Base-by-base conservation (phyloP, 2,888 invertebrate genomes). In the Osmoderma eremita region DNA sequence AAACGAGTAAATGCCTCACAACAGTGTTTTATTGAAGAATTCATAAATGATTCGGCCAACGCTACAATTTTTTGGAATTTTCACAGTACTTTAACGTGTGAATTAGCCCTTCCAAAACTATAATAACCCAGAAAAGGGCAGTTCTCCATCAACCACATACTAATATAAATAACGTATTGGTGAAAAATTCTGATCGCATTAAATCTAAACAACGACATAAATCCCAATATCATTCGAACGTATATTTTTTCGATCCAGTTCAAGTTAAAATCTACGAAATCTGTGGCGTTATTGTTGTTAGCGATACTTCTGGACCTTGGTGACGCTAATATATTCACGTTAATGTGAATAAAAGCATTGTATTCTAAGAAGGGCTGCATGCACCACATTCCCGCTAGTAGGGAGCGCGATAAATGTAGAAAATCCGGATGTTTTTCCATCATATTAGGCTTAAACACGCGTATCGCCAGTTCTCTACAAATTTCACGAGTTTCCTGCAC, bases 41-140 rank as follows among this genome's bases (percentile, higher is more conserved):
- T 8, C 1, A 1, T 30, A 5, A 30, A 30, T 30, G 10, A 30
- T 8, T 8, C 30, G 6, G 5, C 24, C 10, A 30, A 30, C 2
- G 30, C 10, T 30, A 8, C 30, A 30, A 30, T n/a, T n/a, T n/a
- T n/a, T n/a, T n/a, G n/a, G 30, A 30, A 30, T 5, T 6, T 6
- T 30, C 30, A 30, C 6, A 30, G 30, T 18, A 45, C 22, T 45
- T 45, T 51, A 12, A 49, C 15, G 15, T 69, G 56, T 6, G 62
- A 56, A 53, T 63, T 58, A n/a, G 42, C 48, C 12, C 54, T 54
- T 3, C 92, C 92, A 76, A 86, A 91, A 41, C 82, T 84, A 75
- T 86, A 86, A 79, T 89, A 88, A 0, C 91, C 91, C 48, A 92
- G 74, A 72, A 88, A 88, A 0, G 93, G 93, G 75, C 88, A 88